Conservation (phyloP, 2,888 invertebrate species). For the Gonocerus acuteangulatus region DNA sequence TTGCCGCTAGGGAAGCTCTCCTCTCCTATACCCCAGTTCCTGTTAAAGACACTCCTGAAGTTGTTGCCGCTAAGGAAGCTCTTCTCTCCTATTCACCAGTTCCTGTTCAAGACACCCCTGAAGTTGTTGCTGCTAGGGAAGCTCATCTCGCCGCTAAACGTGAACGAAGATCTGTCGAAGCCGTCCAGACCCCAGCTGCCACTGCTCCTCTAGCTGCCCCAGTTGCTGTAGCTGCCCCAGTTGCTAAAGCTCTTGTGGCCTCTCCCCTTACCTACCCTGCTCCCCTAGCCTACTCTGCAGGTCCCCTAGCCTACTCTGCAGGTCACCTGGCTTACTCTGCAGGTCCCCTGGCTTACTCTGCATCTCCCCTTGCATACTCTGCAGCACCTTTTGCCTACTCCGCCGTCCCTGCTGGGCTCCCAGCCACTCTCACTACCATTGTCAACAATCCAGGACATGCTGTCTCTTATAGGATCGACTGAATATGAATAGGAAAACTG, state of each 20-base stretch:
- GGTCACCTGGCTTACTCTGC: slow-evolving; percentile 30
- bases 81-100: slow-evolving; percentile 41
- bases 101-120: slow-evolving; percentile 27
- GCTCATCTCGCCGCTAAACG: slow-evolving; percentile 43
- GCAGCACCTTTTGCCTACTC: slow-evolving; percentile 32
- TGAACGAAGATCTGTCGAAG: slow-evolving; percentile 23
- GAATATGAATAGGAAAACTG: slow-evolving; percentile 33
- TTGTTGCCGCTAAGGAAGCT: slow-evolving; percentile 43
- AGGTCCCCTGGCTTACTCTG: slow-evolving; percentile 33
- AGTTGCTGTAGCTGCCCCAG: slow-evolving; percentile 5
- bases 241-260: slow-evolving; percentile 12
- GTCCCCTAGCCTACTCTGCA: slow-evolving; percentile 30
- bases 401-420: slow-evolving; percentile 26
- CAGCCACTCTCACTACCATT: slow-evolving; percentile 43
- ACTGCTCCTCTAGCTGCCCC: slow-evolving; percentile 44
- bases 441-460: slow-evolving; percentile 46
- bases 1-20: slow-evolving; percentile 43
- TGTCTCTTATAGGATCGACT: slow-evolving; percentile 44
- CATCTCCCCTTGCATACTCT: slow-evolving; percentile 33
- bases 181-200: slow-evolving; percentile 43
- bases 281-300: too few species aligned
- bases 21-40: slow-evolving; percentile 38
- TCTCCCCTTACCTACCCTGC: too few species aligned
- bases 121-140: slow-evolving; percentile 45
- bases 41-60: slow-evolving; percentile 16